Evolutionary conservation across 2,888 invertebrate species (phyloP), one percentile per base, ranked within the genome.

Genomic region (Maniola hyperantus): DNA sequence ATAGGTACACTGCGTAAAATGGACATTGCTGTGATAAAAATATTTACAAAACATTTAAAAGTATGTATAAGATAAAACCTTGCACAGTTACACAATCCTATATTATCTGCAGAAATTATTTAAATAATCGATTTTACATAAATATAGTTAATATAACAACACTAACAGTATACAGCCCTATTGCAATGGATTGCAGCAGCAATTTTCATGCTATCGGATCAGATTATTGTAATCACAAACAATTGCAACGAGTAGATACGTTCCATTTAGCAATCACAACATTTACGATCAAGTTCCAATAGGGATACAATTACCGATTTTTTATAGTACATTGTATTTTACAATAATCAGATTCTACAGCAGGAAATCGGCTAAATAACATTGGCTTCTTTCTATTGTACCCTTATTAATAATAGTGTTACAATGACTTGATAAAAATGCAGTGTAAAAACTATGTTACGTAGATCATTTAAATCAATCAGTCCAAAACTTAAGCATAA

Each of bases 391-490:
- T 76, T 78, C 78, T 81, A 57, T 39, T 57, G 34, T 26, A 20
- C 80, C 80, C 83, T 55, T 71, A 77, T n/a, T n/a, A 76, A 77
- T 73, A 73, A 71, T 73, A 74, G 74, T 74, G 75, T 77, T 77
- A 71, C 64, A 53, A 51, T 82, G 82, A 83, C 80, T 78, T 63
- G 44, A 79, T 76, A 78, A 73, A 84, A 86, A 85, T 87, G 87
- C 84, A 79, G 81, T 83, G 84, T 81, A 83, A 80, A 83, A 80
- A 73, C 76, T 77, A 78, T 79, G 82, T 76, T 80, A 81, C 77
- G 77, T 85, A 84, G 82, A 82, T 83, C 83, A 84, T 84, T 80
- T 72, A 86, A 84, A 88, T 82, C 85, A 85, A 86, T 90, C 91
- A 90, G 91, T 90, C 91, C 85, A 86, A 81, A 79, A 78, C 81